Evolutionary conservation across 2,888 invertebrate genomes (phyloP).

Genomic region (Archips crataeganus): DNA sequence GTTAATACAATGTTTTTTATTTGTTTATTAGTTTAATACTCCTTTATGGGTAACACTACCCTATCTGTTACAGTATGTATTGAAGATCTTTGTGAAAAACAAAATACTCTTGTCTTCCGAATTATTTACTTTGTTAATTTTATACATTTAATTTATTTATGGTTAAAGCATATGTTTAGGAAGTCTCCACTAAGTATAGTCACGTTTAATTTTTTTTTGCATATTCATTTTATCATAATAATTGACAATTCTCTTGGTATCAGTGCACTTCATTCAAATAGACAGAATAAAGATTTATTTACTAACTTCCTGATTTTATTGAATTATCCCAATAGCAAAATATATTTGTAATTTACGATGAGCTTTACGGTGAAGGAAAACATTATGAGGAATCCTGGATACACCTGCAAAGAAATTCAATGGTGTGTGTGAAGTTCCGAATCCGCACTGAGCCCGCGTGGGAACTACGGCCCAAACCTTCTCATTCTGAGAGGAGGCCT

Average conservation of each 20-base stretch:
- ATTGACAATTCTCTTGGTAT: conserved; percentile 22
- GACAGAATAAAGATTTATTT: conserved; percentile 38
- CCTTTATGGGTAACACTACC: neutral
- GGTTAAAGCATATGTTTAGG: conserved; percentile 11
- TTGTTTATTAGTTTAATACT: neutral
- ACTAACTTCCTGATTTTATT: conserved; percentile 19
- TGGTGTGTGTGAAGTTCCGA: too few species aligned
- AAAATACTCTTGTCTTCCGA: conserved; percentile 57
- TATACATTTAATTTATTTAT: conserved; percentile 28
- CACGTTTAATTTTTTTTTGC: neutral
- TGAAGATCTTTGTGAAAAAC: conserved; percentile 43
- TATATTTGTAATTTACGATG: too few species aligned
- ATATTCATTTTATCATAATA: conserved; percentile 6
- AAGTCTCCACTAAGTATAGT: neutral
- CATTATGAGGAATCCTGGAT: too few species aligned
- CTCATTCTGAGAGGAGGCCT: too few species aligned
- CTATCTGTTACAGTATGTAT: neutral
- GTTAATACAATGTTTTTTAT: neutral
- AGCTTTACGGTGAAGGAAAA: too few species aligned
- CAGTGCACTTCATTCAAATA: conserved; percentile 32
- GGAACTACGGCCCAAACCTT: too few species aligned
- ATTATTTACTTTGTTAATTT: conserved; percentile 47
- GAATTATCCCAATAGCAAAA: neutral
- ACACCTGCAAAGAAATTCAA: too few species aligned
- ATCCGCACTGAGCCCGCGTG: too few species aligned